Percentiles rank a stretch among this genome's conserved stretches.
Evolutionary conservation across 1,140 invertebrate species (phyloP).

Genomic region (Eriocheir sinensis): DNA sequence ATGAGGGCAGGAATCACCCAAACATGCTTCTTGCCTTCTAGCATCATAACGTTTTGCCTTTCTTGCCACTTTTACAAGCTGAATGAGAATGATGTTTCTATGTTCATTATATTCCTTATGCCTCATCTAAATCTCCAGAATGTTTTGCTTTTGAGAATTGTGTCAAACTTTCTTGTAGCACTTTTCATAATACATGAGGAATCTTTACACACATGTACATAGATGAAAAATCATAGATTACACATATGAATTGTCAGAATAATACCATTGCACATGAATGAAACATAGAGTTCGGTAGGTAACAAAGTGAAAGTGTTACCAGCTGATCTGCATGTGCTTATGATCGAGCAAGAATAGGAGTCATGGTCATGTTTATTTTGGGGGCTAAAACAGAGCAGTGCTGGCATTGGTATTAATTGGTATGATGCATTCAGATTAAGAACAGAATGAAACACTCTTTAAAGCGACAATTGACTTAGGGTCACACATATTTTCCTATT

Average conservation of each 20-base stretch:
- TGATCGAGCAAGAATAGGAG: neutral
- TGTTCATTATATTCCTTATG: neutral
- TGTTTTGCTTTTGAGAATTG: neutral
- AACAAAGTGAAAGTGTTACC: neutral
- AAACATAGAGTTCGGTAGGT: neutral
- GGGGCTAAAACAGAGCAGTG: too few species aligned
- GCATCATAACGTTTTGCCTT: neutral
- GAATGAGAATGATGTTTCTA: constrained; percentile 5
- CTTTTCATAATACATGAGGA: neutral
- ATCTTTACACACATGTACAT: neutral
- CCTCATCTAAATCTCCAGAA: neutral
- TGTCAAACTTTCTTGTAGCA: neutral
- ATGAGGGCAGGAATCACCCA: neutral
- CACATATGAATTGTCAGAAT: neutral
- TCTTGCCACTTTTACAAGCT: neutral
- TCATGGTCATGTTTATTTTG: neutral
- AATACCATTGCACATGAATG: neutral
- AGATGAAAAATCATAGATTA: neutral
- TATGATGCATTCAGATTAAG: too few species aligned
- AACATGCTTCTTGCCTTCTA: constrained; percentile 9
- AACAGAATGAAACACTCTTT: too few species aligned
- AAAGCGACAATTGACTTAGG: too few species aligned
- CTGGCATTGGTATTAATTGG: too few species aligned
- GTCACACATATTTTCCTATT: too few species aligned
- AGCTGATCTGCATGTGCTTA: neutral